Evolutionary conservation across 1,140 invertebrate genomes (phyloP).

Genomic region (Diuraphis noxia): DNA sequence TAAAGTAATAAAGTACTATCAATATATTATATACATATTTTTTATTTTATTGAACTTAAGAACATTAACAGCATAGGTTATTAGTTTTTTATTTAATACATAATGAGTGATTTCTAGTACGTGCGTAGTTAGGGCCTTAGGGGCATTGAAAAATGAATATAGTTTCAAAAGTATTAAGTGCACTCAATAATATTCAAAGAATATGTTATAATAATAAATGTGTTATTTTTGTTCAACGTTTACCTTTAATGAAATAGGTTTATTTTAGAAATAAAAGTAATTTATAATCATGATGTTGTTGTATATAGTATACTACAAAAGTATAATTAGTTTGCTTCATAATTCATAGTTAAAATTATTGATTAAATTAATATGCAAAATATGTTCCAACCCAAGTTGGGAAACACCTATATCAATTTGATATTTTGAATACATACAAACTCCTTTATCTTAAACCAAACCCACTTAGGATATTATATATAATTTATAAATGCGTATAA

Average conservation of each 20-base stretch:
- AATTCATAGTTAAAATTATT: neutral
- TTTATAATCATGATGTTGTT: neutral
- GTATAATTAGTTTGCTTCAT: neutral
- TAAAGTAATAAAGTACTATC: neutral
- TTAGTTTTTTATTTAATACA: too few species aligned
- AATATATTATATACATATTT: too few species aligned
- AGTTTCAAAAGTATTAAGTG: too few species aligned
- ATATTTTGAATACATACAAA: conserved; percentile 11
- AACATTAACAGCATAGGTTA: too few species aligned
- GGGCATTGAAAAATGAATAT: too few species aligned
- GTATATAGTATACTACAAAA: too few species aligned
- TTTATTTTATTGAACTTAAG: too few species aligned
- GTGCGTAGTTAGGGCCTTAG: too few species aligned
- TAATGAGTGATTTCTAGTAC: too few species aligned
- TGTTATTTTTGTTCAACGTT: neutral
- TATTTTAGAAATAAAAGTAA: neutral
- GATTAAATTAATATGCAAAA: neutral
- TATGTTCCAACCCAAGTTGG: neutral
- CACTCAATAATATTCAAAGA: neutral
- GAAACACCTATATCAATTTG: neutral
- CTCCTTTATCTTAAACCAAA: neutral
- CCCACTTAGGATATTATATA: neutral
- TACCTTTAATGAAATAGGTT: neutral
- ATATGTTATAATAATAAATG: neutral
- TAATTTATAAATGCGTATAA: neutral